phyloP scores from a whole-genome alignment of 2,113 vertebrate genomes.

The Gymnorhina tibicen region DNA sequence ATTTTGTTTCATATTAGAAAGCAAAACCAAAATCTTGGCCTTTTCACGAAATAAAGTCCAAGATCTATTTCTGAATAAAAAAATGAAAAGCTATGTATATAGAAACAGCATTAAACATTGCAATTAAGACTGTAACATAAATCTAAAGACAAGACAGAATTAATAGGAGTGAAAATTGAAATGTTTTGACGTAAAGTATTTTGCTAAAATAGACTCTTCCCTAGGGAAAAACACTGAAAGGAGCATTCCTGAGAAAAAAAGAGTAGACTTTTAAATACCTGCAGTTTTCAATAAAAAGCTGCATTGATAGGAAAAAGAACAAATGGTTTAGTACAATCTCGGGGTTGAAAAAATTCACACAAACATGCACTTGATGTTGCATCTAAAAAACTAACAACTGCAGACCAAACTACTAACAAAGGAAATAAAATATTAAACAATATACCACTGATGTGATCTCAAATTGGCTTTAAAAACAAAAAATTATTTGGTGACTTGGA shows the following conservation, averaged over 20 bases:
- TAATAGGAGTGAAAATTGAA: background rate
- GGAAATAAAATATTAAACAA: constrained; percentile 5
- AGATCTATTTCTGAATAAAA: background rate
- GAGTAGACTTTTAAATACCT: background rate
- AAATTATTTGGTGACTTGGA: background rate
- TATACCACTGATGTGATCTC: background rate
- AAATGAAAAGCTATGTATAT: background rate
- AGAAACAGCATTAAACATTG: background rate
- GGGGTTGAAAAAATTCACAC: background rate
- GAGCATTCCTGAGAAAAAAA: background rate
- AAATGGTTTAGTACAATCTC: background rate
- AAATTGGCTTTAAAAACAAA: background rate
- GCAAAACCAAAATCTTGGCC: background rate
- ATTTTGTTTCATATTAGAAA: background rate
- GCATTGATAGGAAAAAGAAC: background rate
- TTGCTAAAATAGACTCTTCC: background rate
- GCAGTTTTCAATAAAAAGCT: background rate
- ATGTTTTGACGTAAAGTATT: background rate
- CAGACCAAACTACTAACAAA: background rate
- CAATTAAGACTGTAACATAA: background rate
- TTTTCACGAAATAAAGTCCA: background rate
- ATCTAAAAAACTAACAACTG: background rate
- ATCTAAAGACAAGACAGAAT: background rate
- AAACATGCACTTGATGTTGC: background rate
- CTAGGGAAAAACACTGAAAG: background rate